phyloP scores from a whole-genome alignment of 2,888 invertebrate species.

The Perdita meconis region DNA sequence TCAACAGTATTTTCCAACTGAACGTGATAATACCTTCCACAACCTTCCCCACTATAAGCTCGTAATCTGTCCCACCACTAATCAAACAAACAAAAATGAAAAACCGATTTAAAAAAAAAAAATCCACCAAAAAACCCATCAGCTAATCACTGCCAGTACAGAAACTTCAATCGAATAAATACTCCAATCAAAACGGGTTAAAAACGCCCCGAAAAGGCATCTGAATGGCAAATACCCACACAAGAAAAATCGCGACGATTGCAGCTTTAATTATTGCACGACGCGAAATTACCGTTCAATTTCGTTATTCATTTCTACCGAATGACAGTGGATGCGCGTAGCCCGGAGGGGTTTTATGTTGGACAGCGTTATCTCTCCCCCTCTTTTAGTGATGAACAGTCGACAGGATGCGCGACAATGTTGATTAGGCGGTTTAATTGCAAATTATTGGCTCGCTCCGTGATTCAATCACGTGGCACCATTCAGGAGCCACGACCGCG shows the following conservation, averaged over 20 bases:
- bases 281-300: constrained; percentile 37
- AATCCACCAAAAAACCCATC: too few species aligned
- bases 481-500: constrained; percentile 48
- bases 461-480: constrained; percentile 56
- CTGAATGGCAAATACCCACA: too few species aligned
- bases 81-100: too few species aligned
- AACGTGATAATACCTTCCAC: too few species aligned
- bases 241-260: neutral
- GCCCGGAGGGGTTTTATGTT: constrained; percentile 40
- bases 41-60: too few species aligned
- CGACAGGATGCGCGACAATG: constrained; percentile 53
- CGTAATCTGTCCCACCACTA: too few species aligned
- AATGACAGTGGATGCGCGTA: constrained; percentile 1
- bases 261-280: neutral
- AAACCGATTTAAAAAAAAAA: too few species aligned
- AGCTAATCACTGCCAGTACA: too few species aligned
- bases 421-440: constrained; percentile 61
- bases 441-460: constrained; percentile 60
- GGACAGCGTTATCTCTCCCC: constrained; percentile 22
- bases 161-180: too few species aligned
- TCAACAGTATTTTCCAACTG: too few species aligned
- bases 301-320: constrained; percentile 35
- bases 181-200: too few species aligned
- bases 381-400: constrained; percentile 20
- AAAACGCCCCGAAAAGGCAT: too few species aligned